These are phyloP conservation scores for Steinernema scapterisci DNA, from an alignment of 2,888 invertebrate species.

Conservation along the genomic window DNA sequence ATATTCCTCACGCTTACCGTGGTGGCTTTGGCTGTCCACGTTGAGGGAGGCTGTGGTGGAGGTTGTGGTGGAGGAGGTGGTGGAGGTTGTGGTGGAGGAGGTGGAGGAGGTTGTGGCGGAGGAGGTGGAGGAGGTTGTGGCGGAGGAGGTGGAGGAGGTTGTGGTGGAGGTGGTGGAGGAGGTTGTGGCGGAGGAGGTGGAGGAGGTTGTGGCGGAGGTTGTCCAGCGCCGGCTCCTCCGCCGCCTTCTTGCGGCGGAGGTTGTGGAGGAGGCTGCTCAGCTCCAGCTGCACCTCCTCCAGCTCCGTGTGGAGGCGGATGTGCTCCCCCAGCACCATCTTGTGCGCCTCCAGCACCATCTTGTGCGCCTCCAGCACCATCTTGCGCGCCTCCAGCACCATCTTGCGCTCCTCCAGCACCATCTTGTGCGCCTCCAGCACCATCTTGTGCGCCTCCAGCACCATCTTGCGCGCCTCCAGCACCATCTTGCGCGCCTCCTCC, in stretches of 20 bases:
- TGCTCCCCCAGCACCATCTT: background rate
- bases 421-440: background rate
- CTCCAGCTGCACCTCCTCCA: background rate
- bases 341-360: background rate
- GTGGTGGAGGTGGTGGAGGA: background rate
- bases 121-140: background rate
- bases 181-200: slow-evolving; percentile 11
- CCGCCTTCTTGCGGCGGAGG: background rate
- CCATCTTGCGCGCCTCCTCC: slow-evolving; percentile 20
- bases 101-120: background rate
- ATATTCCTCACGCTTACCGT: background rate
- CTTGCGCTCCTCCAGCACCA: slow-evolving; percentile 10
- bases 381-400: slow-evolving; percentile 7
- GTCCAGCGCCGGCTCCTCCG: background rate
- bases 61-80: background rate
- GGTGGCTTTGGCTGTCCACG: background rate
- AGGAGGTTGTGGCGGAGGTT: background rate
- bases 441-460: slow-evolving; percentile 14
- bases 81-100: background rate
- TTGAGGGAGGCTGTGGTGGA: slow-evolving; percentile 1
- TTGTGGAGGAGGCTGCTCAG: background rate
- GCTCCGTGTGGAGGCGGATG: background rate
- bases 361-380: background rate
- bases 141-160: background rate
- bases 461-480: background rate